Percentiles rank a stretch among this genome's conserved stretches.
phyloP scores from a whole-genome alignment of 2,888 invertebrate species.

The Hedychridium roseum region DNA sequence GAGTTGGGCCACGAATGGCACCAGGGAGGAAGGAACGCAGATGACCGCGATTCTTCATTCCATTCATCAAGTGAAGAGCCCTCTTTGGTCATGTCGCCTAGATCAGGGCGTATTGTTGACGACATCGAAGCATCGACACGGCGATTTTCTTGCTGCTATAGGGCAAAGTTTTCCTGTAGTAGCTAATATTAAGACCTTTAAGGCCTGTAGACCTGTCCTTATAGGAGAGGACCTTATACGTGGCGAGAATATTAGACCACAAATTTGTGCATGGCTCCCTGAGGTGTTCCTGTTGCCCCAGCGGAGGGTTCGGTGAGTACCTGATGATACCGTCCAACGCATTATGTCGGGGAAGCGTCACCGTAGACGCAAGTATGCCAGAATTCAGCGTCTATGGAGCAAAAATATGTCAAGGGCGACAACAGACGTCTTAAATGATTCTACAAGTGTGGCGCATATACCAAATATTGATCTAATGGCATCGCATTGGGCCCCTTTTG shows the following conservation, averaged over 20 bases:
- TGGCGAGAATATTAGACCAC: not conserved
- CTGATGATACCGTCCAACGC: not conserved
- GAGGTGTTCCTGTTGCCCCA: not conserved
- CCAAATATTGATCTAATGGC: slow-evolving; percentile 13
- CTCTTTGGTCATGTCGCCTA: too few relatives aligned
- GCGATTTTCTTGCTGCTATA: not conserved
- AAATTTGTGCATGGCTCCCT: not conserved
- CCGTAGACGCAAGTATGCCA: slow-evolving; percentile 55
- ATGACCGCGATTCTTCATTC: too few relatives aligned
- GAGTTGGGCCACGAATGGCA: not conserved
- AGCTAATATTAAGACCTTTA: not conserved
- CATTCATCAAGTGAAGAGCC: too few relatives aligned
- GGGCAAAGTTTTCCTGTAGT: not conserved
- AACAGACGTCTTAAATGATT: slow-evolving; percentile 17
- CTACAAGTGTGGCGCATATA: slow-evolving; percentile 1
- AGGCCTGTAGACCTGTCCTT: not conserved
- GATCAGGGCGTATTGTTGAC: too few relatives aligned
- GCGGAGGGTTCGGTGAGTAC: not conserved
- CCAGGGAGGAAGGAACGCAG: not conserved
- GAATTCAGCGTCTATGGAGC: slow-evolving; percentile 24
- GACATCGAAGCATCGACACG: too few relatives aligned
- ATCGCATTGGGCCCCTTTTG: slow-evolving; percentile 13
- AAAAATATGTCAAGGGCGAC: slow-evolving; percentile 12
- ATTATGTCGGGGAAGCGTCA: not conserved
- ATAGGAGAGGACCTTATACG: not conserved